These are phyloP conservation scores for Mycalesis mineus DNA, from an alignment of 2,888 invertebrate species.

Conservation along the genomic window DNA sequence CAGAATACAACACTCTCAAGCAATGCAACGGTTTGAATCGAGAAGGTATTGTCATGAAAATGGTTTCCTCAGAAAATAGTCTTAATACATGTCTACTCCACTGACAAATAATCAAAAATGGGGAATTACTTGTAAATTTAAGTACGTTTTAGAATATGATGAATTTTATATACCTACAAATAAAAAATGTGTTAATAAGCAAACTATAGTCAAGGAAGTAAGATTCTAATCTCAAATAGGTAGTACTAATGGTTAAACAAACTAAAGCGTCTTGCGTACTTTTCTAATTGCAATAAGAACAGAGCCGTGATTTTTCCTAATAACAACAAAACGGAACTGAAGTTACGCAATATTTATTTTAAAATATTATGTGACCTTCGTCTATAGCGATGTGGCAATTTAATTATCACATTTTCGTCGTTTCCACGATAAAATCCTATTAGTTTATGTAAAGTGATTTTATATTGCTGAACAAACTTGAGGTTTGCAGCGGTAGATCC, in stretches of 20 bases:
- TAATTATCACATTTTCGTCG: slow-evolving; percentile 55
- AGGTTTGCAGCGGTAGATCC: too few relatives aligned
- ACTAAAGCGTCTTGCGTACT: slow-evolving; percentile 30
- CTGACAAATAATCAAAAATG: too few relatives aligned
- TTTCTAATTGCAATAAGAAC: slow-evolving; percentile 24
- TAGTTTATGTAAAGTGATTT: neutral
- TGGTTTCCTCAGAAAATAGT: too few relatives aligned
- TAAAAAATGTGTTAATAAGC: neutral
- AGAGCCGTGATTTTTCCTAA: slow-evolving; percentile 32
- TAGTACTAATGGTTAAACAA: slow-evolving; percentile 26
- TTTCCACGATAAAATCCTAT: slow-evolving; percentile 37
- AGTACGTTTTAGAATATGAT: neutral
- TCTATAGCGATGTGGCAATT: slow-evolving; percentile 47
- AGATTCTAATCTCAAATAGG: neutral
- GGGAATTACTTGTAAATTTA: too few relatives aligned
- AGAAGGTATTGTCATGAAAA: too few relatives aligned
- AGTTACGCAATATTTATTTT: slow-evolving; percentile 53
- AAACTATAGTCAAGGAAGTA: neutral
- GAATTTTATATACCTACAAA: neutral
- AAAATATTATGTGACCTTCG: slow-evolving; percentile 50
- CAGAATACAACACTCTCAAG: too few relatives aligned
- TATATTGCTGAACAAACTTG: neutral
- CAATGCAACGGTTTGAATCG: too few relatives aligned
- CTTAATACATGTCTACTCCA: too few relatives aligned
- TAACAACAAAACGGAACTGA: slow-evolving; percentile 51